Percentiles rank a stretch among this genome's conserved stretches.
Conservation (phyloP, 2,113 vertebrate species). For the Peucedramus taeniatus region DNA sequence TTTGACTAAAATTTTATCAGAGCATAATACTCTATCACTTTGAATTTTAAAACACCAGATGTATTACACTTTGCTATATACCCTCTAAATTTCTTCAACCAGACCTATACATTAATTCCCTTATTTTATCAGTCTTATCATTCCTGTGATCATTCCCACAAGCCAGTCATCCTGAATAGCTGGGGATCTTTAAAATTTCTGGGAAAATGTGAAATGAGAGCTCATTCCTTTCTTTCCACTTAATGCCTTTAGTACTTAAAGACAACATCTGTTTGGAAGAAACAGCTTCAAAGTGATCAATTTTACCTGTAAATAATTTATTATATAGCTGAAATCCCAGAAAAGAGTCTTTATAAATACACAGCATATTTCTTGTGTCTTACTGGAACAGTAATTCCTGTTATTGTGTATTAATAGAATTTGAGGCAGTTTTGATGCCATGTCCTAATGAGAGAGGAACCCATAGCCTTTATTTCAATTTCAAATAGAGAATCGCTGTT, state of each 20-base stretch:
- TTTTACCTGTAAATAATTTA: background rate
- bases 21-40: background rate
- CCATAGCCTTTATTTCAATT: background rate
- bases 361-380: background rate
- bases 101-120: background rate
- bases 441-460: background rate
- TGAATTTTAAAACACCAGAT: background rate
- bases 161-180: background rate
- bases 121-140: background rate
- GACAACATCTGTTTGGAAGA: background rate
- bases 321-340: background rate
- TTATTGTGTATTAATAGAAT: background rate
- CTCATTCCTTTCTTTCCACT: background rate
- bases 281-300: background rate
- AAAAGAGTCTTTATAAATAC: background rate
- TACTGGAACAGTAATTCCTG: background rate
- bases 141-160: background rate
- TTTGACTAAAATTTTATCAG: background rate
- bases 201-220: background rate
- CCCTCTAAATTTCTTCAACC: background rate
- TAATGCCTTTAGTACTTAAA: background rate
- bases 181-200: background rate
- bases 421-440: background rate
- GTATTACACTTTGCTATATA: background rate
- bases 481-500: background rate